A percentile compares a stretch with the other conserved stretches of the same genome.
Conservation (phyloP, 2,113 vertebrate species). For the Oriolus oriolus region DNA sequence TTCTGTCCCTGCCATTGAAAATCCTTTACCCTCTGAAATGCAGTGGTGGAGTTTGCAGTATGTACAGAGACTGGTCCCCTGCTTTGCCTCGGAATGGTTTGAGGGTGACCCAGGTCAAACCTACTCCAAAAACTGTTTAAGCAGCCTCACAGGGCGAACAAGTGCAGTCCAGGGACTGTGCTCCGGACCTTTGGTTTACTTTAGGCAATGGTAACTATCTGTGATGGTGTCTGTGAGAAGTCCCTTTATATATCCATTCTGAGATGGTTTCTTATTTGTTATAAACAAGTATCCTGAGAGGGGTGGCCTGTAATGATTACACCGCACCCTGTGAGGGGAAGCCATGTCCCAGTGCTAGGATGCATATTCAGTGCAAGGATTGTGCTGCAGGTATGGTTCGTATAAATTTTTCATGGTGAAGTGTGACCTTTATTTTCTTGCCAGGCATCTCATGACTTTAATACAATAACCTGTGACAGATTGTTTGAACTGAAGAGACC, state of each 20-base stretch:
- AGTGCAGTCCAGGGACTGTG: background rate
- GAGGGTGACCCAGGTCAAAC: background rate
- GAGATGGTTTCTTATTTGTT: background rate
- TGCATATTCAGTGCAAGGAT: background rate
- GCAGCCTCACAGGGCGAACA: background rate
- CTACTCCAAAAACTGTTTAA: background rate
- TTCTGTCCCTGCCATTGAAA: background rate
- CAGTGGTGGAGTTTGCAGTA: background rate
- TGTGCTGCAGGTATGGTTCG: background rate
- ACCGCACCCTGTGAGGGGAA: background rate
- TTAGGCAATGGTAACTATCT: background rate
- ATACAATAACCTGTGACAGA: conserved; percentile 42
- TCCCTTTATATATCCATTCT: background rate
- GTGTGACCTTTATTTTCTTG: conserved; percentile 42
- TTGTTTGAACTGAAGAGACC: conserved; percentile 31
- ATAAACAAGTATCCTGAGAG: background rate
- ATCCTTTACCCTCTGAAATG: background rate
- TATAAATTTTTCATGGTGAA: conserved; percentile 18
- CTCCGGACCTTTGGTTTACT: background rate
- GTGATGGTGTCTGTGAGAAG: background rate
- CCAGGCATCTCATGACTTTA: conserved; percentile 10
- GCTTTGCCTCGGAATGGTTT: background rate
- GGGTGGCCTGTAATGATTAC: background rate
- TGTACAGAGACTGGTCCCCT: accelerated
- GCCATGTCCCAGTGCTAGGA: background rate